These are phyloP conservation scores for Campaea margaritaria DNA, from an alignment of 2,888 invertebrate species.

Conservation along the genomic window DNA sequence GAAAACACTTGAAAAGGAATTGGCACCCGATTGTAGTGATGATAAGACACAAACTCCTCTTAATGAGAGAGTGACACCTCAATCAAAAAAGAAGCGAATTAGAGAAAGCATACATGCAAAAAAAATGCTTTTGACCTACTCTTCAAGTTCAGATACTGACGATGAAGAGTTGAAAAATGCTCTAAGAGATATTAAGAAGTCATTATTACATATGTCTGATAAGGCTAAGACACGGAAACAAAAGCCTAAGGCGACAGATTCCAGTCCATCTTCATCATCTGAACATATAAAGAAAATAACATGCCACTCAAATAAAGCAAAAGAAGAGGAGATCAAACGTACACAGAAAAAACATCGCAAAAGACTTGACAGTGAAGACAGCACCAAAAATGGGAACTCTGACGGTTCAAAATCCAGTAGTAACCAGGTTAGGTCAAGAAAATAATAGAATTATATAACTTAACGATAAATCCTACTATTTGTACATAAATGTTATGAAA, in stretches of 20 bases:
- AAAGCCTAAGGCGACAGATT: slow-evolving; percentile 6
- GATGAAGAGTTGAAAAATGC: slow-evolving; percentile 61
- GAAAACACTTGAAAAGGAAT: slow-evolving; percentile 25
- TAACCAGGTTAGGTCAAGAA: slow-evolving; percentile 70
- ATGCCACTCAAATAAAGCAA: slow-evolving; percentile 14
- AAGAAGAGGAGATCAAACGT: slow-evolving; percentile 16
- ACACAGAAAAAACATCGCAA: slow-evolving; percentile 28
- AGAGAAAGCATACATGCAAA: slow-evolving; percentile 71
- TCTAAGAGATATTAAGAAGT: slow-evolving; percentile 55
- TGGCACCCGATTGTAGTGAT: slow-evolving; percentile 3
- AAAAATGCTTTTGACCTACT: slow-evolving; percentile 65
- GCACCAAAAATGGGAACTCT: slow-evolving; percentile 32
- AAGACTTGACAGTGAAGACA: slow-evolving; percentile 34
- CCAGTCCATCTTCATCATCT: slow-evolving; percentile 46
- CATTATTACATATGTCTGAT: slow-evolving; percentile 54
- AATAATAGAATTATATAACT: slow-evolving; percentile 16
- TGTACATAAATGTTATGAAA: background rate
- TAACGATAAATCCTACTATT: background rate
- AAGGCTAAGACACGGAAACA: slow-evolving; percentile 43
- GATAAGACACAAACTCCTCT: slow-evolving; percentile 29
- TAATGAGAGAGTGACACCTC: slow-evolving; percentile 44
- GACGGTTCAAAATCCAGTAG: slow-evolving; percentile 60
- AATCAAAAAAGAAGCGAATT: slow-evolving; percentile 55
- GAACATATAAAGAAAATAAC: slow-evolving; percentile 40
- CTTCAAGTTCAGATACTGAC: slow-evolving; percentile 70